A percentile compares a stretch with the other conserved stretches of the same genome.
These are phyloP conservation scores for Botrylloides violaceus DNA, from an alignment of 23 tunicate genomes.

Conservation along the genomic window DNA sequence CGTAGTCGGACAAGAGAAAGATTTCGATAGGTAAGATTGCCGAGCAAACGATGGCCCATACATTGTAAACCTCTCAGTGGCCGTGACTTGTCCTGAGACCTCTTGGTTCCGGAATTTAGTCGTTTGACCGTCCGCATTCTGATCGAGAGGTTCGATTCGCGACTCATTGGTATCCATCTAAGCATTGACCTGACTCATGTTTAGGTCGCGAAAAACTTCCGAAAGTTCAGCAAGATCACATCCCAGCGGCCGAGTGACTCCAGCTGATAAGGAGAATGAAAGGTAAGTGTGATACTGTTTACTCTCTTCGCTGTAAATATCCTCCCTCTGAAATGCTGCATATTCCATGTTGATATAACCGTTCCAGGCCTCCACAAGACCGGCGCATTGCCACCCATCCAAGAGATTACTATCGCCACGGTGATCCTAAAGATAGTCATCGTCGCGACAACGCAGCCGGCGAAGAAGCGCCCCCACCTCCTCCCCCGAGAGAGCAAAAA, in stretches of 20 bases:
- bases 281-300: not conserved
- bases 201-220: slow-evolving; percentile 40
- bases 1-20: slow-evolving; percentile 26
- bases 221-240: slow-evolving; percentile 68
- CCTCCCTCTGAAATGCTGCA: no score
- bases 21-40: slow-evolving; percentile 19
- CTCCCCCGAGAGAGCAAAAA: slow-evolving; percentile 40
- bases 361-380: no score
- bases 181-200: no score
- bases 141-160: no score
- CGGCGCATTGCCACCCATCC: slow-evolving; percentile 2
- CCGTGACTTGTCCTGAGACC: no score
- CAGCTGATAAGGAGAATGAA: slow-evolving; percentile 35
- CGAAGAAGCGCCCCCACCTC: slow-evolving; percentile 11
- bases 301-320: not conserved
- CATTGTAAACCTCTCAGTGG: no score
- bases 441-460: slow-evolving; percentile 34
- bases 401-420: slow-evolving; percentile 32
- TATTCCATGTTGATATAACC: no score
- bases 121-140: no score
- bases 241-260: slow-evolving; percentile 31
- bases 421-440: slow-evolving; percentile 28
- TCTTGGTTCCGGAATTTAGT: no score
- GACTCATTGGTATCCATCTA: no score
- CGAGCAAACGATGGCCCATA: not conserved